Conservation (phyloP, 2,113 vertebrate species). For the Fulmarus glacialis region DNA sequence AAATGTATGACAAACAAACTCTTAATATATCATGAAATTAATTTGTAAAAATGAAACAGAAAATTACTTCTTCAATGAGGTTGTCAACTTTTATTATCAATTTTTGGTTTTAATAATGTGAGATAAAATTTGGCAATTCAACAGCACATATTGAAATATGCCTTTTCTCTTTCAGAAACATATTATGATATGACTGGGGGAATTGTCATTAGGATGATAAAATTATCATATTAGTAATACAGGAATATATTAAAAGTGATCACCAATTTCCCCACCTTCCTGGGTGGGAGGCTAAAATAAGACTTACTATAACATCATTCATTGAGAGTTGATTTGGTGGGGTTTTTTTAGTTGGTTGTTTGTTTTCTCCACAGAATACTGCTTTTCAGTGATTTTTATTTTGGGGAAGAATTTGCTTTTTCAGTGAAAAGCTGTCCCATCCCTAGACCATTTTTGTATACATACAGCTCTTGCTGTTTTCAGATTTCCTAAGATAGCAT, state of each 20-base stretch:
- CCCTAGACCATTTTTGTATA: background rate
- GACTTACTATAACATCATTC: background rate
- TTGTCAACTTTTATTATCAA: slow-evolving; percentile 58
- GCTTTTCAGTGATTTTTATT: background rate
- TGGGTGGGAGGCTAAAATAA: background rate
- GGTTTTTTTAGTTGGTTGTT: background rate
- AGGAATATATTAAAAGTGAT: background rate
- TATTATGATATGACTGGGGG: background rate
- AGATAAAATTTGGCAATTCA: slow-evolving; percentile 27
- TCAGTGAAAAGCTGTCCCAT: background rate
- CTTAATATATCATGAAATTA: slow-evolving; percentile 47
- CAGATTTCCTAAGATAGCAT: background rate
- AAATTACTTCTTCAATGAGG: slow-evolving; percentile 46
- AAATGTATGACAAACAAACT: slow-evolving; percentile 53
- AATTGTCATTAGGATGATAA: background rate
- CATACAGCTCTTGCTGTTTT: background rate
- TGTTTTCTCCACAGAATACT: background rate
- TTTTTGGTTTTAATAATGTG: background rate
- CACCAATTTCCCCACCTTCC: background rate
- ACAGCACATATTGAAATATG: background rate
- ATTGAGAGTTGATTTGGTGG: background rate
- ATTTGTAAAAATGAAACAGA: slow-evolving; percentile 35
- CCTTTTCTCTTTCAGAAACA: background rate
- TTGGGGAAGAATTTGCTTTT: background rate
- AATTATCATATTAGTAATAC: background rate